Evolutionary conservation across 1,140 invertebrate species (phyloP).

Genomic region (Phymastichus coffea): DNA sequence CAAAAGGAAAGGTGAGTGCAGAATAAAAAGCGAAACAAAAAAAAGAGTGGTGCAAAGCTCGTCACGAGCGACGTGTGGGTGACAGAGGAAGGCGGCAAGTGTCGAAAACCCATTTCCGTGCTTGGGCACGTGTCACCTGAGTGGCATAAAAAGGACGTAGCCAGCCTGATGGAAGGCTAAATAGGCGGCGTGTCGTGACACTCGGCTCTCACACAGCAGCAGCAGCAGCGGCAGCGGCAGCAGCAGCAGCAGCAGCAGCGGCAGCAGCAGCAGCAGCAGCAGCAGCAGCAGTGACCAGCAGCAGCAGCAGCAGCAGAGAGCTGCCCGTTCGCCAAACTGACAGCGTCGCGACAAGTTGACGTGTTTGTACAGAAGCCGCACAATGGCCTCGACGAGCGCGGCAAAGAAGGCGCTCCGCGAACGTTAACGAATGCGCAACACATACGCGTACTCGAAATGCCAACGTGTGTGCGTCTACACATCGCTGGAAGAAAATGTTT

Average conservation of each 20-base stretch:
- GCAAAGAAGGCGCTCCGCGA: too few relatives aligned
- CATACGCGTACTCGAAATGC: too few relatives aligned
- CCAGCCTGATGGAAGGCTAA: conserved; percentile 50
- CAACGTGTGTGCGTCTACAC: too few relatives aligned
- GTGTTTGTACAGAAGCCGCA: conserved; percentile 49
- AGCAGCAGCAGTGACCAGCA: conserved; percentile 37
- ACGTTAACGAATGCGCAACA: neutral
- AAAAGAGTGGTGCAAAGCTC: too few relatives aligned
- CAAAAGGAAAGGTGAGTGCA: too few relatives aligned
- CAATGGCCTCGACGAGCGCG: conserved; percentile 24
- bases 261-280: conserved; percentile 34
- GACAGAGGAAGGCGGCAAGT: conserved; percentile 11
- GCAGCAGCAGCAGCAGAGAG: conserved; percentile 6
- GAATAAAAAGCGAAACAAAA: too few relatives aligned
- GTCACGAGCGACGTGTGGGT: neutral
- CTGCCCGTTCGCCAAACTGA: conserved; percentile 36
- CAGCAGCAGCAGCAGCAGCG: conserved; percentile 27
- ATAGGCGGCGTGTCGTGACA: conserved; percentile 44
- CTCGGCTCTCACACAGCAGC: conserved; percentile 11
- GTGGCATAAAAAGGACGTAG: conserved; percentile 43
- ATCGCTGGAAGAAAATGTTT: too few relatives aligned
- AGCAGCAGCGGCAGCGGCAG: conserved; percentile 33
- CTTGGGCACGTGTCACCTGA: conserved; percentile 36
- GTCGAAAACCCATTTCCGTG: conserved; percentile 38
- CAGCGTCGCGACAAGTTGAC: conserved; percentile 48